phyloP scores from a whole-genome alignment of 2,888 invertebrate species.

The Brachyptera risi region DNA sequence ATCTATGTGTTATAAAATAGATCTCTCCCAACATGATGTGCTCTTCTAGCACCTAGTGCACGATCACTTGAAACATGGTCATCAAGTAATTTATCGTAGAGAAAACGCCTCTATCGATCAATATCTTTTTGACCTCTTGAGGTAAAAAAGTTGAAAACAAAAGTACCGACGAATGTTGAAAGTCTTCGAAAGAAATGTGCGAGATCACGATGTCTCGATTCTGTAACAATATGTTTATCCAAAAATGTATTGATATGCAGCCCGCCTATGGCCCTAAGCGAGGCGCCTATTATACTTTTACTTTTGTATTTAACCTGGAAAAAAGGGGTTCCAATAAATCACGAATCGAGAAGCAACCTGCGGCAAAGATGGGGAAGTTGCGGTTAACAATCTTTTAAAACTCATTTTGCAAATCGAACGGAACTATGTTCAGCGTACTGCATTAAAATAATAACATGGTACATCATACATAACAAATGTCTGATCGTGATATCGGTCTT shows the following conservation, averaged over 20 bases:
- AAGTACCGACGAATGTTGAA: background rate
- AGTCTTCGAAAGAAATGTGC: too few relatives aligned
- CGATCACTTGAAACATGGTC: too few relatives aligned
- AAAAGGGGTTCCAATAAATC: conserved; percentile 13
- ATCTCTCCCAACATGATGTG: too few relatives aligned
- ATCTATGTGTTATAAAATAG: too few relatives aligned
- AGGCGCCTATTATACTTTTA: conserved; percentile 14
- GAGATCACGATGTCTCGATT: conserved; percentile 12
- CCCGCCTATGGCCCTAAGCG: conserved; percentile 6
- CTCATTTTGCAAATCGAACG: conserved; percentile 14
- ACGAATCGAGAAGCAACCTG: background rate
- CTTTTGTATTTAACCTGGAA: conserved; percentile 14
- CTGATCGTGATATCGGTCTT: conserved; percentile 6
- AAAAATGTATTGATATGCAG: conserved; percentile 12
- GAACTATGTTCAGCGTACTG: background rate
- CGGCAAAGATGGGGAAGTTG: too few relatives aligned
- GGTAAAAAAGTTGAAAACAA: background rate
- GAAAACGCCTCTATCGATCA: conserved; percentile 18
- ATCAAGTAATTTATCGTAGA: background rate
- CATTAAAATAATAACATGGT: background rate
- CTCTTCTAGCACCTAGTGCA: too few relatives aligned
- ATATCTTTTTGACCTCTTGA: conserved; percentile 11
- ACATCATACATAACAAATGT: background rate
- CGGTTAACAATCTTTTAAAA: too few relatives aligned
- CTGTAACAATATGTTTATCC: too few relatives aligned